A percentile compares a stretch with the other conserved stretches of the same genome.
Evolutionary conservation across 2,888 invertebrate genomes (phyloP).

Genomic region (Campoplex nolae): DNA sequence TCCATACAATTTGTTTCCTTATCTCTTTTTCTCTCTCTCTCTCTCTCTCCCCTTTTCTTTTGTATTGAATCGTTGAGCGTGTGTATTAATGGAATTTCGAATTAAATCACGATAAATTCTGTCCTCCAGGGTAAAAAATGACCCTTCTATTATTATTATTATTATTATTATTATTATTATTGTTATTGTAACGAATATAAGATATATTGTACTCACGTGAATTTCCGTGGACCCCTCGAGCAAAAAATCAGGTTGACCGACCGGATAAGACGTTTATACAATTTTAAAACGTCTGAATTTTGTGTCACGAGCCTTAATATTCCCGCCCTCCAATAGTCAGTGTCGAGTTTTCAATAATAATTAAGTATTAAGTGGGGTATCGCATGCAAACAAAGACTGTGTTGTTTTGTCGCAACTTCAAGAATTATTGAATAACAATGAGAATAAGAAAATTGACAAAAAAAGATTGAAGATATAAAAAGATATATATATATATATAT

Average conservation of each 20-base stretch:
- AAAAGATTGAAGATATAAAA: constrained; percentile 10
- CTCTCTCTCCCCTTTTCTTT: too few species aligned
- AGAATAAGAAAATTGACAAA: constrained; percentile 11
- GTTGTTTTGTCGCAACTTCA: constrained; percentile 60
- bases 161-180: constrained; percentile 32
- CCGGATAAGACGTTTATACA: background rate
- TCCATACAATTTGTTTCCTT: constrained; percentile 1
- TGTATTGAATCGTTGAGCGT: constrained; percentile 20
- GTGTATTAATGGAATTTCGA: constrained; percentile 43
- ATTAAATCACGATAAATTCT: constrained; percentile 59
- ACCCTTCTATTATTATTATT: constrained; percentile 47
- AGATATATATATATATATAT: background rate
- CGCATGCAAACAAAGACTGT: constrained; percentile 73
- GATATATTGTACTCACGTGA: constrained; percentile 45
- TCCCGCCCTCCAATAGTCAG: constrained; percentile 51
- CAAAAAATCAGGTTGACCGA: constrained; percentile 12
- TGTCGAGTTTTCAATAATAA: constrained; percentile 72
- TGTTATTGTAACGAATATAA: constrained; percentile 49
- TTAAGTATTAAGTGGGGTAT: constrained; percentile 76
- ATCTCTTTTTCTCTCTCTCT: too few species aligned
- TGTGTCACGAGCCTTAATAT: constrained; percentile 37
- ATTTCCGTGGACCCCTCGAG: constrained; percentile 37
- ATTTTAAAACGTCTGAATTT: constrained; percentile 16
- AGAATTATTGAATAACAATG: constrained; percentile 21
- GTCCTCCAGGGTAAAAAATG: constrained; percentile 64